These are phyloP conservation scores for Lepidurus apus DNA, from an alignment of 1,140 invertebrate genomes.

Conservation along the genomic window DNA sequence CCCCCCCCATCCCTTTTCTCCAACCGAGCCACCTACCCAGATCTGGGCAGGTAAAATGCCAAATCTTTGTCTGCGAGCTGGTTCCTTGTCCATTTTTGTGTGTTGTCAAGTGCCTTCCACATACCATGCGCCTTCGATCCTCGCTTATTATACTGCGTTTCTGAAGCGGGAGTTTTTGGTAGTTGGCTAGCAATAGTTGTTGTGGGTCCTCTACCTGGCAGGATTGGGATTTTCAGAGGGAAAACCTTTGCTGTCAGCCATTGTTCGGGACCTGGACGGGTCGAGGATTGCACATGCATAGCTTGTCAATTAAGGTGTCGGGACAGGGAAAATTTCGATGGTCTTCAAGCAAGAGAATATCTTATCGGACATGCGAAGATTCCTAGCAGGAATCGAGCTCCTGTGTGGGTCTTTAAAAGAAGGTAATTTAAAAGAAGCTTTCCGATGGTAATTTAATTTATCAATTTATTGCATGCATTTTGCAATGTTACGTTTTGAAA, in stretches of 20 bases:
- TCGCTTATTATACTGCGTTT: background rate
- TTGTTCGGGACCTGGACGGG: background rate
- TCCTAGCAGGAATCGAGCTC: too few relatives aligned
- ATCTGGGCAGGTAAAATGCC: background rate
- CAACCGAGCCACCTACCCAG: background rate
- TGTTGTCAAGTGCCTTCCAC: constrained; percentile 1
- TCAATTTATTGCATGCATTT: too few relatives aligned
- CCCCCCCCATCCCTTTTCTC: background rate
- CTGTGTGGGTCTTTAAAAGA: too few relatives aligned
- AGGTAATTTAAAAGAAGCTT: too few relatives aligned
- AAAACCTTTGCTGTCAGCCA: background rate
- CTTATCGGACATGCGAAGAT: too few relatives aligned
- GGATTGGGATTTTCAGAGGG: background rate
- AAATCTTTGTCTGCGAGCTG: background rate
- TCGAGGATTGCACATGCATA: background rate
- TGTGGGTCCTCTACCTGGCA: background rate
- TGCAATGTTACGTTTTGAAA: too few relatives aligned
- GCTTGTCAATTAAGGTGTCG: background rate
- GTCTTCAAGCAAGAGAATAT: background rate
- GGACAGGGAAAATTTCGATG: background rate
- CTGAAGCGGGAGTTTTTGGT: background rate
- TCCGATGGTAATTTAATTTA: too few relatives aligned
- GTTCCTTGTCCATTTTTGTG: background rate
- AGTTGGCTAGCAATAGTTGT: background rate
- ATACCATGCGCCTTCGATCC: constrained; percentile 8